Evolutionary conservation across 2,113 vertebrate genomes (phyloP).

Genomic region (Silurus asotus): DNA sequence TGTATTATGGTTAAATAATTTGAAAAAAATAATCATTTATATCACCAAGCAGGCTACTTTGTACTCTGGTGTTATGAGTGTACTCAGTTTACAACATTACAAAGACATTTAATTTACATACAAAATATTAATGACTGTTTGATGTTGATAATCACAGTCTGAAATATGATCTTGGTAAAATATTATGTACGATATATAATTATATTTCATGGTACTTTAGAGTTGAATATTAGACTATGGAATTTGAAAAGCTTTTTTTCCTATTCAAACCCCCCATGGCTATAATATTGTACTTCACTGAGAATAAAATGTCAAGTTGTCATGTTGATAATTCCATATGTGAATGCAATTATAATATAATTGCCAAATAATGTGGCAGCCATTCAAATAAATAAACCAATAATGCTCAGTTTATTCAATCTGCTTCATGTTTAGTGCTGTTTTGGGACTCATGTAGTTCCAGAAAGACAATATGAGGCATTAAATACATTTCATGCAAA

Average conservation of each 20-base stretch:
- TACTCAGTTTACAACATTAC: background rate
- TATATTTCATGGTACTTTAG: background rate
- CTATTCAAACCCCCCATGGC: too few species aligned
- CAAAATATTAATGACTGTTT: background rate
- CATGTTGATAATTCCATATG: background rate
- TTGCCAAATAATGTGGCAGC: background rate
- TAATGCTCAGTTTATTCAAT: background rate
- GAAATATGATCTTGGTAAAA: background rate
- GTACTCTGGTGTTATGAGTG: background rate
- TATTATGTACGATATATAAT: background rate
- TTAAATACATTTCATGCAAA: constrained; percentile 31
- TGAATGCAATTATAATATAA: background rate
- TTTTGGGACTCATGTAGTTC: background rate
- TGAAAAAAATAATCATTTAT: background rate
- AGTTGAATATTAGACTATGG: background rate
- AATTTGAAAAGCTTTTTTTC: constrained; percentile 36
- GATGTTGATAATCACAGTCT: background rate
- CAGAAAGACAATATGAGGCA: background rate
- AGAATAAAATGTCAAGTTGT: background rate
- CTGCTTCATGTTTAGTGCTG: background rate
- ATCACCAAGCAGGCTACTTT: background rate
- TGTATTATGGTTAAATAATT: background rate
- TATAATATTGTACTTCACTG: background rate
- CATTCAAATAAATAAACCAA: background rate
- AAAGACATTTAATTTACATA: background rate